Evolutionary conservation across 2,113 vertebrate species (phyloP).

Genomic region (Corvus cornix): DNA sequence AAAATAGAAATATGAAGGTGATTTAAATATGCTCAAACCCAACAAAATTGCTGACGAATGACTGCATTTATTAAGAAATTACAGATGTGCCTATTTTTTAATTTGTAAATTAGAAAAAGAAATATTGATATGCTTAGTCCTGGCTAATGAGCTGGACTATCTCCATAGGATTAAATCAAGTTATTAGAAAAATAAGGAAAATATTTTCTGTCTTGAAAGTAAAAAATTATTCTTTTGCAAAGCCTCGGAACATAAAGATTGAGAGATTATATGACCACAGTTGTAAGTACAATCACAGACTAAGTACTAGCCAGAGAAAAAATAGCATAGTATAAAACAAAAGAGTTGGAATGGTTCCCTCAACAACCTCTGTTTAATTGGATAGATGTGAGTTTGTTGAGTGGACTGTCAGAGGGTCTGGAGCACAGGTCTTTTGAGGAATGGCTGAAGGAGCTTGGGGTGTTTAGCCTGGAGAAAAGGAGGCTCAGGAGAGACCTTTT

Average conservation of each 20-base stretch:
- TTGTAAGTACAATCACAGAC: not conserved
- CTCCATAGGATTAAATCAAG: not conserved
- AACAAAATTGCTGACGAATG: not conserved
- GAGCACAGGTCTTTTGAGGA: not conserved
- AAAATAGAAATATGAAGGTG: not conserved
- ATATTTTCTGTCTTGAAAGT: not conserved
- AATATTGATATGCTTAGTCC: not conserved
- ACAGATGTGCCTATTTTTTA: not conserved
- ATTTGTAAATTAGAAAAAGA: not conserved
- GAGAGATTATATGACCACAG: not conserved
- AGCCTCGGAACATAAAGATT: not conserved
- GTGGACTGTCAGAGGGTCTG: not conserved
- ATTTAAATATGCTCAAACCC: not conserved
- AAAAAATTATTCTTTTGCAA: not conserved
- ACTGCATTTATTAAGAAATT: not conserved
- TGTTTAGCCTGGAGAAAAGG: not conserved
- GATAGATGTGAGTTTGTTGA: not conserved
- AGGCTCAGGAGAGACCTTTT: not conserved
- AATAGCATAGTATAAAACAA: not conserved
- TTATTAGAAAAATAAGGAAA: not conserved
- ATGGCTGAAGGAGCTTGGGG: not conserved
- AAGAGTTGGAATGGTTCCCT: not conserved
- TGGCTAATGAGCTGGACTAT: not conserved
- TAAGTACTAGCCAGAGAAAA: not conserved
- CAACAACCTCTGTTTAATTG: not conserved